These are phyloP conservation scores for Ciconia maguari DNA, from an alignment of 2,113 vertebrate genomes.

Conservation along the genomic window DNA sequence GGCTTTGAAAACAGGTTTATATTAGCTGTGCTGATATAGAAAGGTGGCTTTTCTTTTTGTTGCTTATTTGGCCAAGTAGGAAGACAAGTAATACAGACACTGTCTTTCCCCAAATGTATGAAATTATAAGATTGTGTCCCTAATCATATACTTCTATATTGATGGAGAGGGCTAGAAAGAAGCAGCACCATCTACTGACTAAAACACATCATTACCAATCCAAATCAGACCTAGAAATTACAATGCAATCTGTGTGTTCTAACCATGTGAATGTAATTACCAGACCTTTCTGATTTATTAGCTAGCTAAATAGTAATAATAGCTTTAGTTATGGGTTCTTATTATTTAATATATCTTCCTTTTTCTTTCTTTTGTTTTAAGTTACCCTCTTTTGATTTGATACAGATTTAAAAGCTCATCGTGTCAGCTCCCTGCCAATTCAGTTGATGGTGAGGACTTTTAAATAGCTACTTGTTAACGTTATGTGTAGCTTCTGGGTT, in stretches of 20 bases:
- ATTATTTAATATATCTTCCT: too few species aligned
- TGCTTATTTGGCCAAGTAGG: background rate
- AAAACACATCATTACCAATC: background rate
- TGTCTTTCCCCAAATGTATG: background rate
- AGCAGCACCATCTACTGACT: constrained; percentile 23
- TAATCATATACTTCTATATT: background rate
- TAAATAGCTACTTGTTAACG: background rate
- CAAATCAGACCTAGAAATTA: background rate
- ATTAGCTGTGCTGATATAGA: rapidly evolving
- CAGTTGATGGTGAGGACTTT: background rate
- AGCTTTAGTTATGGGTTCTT: background rate
- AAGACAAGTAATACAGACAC: background rate
- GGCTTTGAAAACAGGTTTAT: background rate
- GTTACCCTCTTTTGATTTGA: background rate
- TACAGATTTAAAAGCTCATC: background rate
- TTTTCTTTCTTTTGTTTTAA: background rate
- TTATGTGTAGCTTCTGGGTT: background rate
- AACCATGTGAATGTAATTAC: background rate
- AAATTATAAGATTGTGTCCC: background rate
- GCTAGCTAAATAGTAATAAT: background rate
- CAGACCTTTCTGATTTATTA: background rate
- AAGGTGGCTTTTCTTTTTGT: background rate
- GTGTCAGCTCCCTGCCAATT: background rate
- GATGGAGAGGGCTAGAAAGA: background rate
- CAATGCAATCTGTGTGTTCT: background rate